Base-by-base conservation (phyloP, 2,888 invertebrate species). In the Tachina lurida region DNA sequence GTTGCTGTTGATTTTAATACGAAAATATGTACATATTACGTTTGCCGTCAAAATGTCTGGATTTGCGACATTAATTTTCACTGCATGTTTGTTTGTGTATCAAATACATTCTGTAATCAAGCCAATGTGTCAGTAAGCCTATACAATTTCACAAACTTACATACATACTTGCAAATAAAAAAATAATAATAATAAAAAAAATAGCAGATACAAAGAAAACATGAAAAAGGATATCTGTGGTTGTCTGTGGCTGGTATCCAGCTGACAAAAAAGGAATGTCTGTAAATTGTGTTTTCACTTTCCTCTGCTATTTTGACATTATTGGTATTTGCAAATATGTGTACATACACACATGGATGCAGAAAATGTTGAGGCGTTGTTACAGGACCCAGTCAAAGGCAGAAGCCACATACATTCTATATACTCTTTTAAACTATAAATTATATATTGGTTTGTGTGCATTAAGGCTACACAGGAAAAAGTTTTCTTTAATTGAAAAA, bases 31-130 rank as follows among this genome's bases (percentile, higher is more conserved):
- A 31, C 31, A 31, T 31, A 43, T 47, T 54, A 79, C 79, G 71
- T 82, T 83, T 82, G 85, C 75, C 85, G 85, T 86, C 85, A 58
- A 83, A 86, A 71, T 82, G 85, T 86, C 85, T 83, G 67, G 75
- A 75, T 78, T 65, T 82, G 75, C 70, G 63, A 85, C 78, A 75
- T 82, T 65, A 78, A 82, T 82, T 82, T 58, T 56, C 10, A 58
- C 10, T 41, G 47, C 49, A 0, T 31, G 52, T 31, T 5, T 31
- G 31, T 31, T 31, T 31, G 43, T 19, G 8, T 43, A 31, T 31
- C 1, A 31, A 31, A 31, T 71, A 41, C 7, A 41, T 62, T 62
- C 19, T n/a, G n/a, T 31, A 73, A 31, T 39, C 17, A 13, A 39
- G 47, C 49, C 10, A 19, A 15, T 76, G 45, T 76, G 15, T 76